Base-by-base conservation (phyloP, 2,113 vertebrate genomes). In the Lampris megalopsis region DNA sequence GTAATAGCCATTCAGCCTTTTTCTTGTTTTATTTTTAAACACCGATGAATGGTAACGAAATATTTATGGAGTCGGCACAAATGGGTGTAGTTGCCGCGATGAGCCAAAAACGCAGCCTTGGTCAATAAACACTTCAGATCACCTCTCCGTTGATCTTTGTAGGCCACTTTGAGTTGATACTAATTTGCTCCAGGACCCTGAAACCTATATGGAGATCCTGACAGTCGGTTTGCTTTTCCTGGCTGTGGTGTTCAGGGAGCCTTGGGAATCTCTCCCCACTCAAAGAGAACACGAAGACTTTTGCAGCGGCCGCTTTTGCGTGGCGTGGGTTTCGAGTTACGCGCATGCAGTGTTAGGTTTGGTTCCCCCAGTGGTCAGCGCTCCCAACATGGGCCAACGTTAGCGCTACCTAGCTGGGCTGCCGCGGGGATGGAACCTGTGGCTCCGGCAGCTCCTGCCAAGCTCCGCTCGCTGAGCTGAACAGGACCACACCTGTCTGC, bases 401-500 rank as follows among this genome's bases (percentile, higher is more conserved):
- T 37, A 58, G 53, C 8, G 61, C 1, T 13, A 2, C 61, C 67
- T 79, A 78, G 43, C 82, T 71, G 75, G 73, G 49, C 4, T 77
- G 73, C 64, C 64, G 49, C 71, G 54, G 66, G 64, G 62, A 77
- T 79, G 69, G 45, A 77, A 70, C 68, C 80, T 78, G 78, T 70
- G 73, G 56, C n/a, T 73, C 41, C 68, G 37, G 11, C 10, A 9
- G 8, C 24, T 24, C 24, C 24, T 56, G 37, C 63, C 57, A 72
- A 71, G 24, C 79, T 63, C 70, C 62, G 63, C 5, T 74, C 66
- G 68, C 2, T 77, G 71, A 81, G 54, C 68, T 61, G 13, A 2
- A 1, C 9, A 40, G 48, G 68, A 72, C 79, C 77, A 64, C 80
- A 76, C 82, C 74, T 81, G 84, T 71, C 85, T 86, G 66, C 50